Conservation (phyloP, 2,113 vertebrate species). For the Galemys pyrenaicus region DNA sequence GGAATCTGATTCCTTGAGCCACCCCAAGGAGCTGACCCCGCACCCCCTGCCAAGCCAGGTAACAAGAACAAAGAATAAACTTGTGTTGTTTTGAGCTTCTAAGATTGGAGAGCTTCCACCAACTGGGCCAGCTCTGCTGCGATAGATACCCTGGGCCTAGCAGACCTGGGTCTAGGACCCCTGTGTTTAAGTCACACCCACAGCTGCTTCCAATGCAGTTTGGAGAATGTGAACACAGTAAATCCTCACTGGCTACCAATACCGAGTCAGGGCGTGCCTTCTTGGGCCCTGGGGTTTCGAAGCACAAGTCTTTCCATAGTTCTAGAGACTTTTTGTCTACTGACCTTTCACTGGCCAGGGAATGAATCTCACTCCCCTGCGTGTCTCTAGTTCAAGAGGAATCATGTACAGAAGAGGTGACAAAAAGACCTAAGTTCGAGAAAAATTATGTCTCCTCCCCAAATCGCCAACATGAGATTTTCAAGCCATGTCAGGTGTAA, state of each 20-base stretch:
- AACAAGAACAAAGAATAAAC: background rate
- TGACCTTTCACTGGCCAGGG: background rate
- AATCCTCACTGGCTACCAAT: background rate
- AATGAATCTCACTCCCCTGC: too few species aligned
- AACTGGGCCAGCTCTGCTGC: background rate
- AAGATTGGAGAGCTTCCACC: background rate
- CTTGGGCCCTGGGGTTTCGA: background rate
- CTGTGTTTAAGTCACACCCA: background rate
- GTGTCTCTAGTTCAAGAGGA: background rate
- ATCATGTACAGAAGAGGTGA: background rate
- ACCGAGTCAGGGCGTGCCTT: background rate
- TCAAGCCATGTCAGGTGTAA: background rate
- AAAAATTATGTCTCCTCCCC: background rate
- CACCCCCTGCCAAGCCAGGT: background rate
- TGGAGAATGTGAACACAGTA: background rate
- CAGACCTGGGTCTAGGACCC: too few species aligned
- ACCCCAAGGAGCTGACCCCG: background rate
- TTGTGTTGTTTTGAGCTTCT: background rate
- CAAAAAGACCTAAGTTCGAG: constrained; percentile 7
- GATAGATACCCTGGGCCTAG: background rate
- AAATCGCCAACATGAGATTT: background rate
- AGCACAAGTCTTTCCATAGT: background rate
- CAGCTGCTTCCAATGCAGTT: background rate
- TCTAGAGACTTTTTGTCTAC: background rate
- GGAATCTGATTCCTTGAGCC: background rate